Conservation (phyloP, 2,888 invertebrate genomes). For the Chaetoderma sp. region DNA sequence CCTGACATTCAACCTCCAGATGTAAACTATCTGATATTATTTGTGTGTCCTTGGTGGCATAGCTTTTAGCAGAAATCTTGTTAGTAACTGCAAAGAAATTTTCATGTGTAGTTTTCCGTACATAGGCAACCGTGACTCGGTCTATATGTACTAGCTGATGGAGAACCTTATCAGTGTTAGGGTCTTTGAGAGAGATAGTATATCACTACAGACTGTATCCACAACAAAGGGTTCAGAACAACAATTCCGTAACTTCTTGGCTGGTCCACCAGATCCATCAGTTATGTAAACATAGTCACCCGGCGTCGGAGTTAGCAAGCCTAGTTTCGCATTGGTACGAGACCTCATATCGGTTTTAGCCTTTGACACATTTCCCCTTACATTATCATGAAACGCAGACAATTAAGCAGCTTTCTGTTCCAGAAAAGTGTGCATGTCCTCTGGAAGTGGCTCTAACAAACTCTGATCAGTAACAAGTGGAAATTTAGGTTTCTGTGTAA, state of each 20-base stretch:
- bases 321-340: constrained; percentile 9
- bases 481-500: neutral
- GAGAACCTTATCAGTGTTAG: constrained; percentile 3
- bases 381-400: neutral
- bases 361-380: neutral
- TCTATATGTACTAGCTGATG: constrained; percentile 31
- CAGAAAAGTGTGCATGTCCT: neutral
- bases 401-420: neutral
- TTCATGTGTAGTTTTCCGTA: constrained; percentile 25
- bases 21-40: too few species aligned
- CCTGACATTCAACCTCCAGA: too few species aligned
- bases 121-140: constrained; percentile 34
- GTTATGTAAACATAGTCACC: constrained; percentile 36
- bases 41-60: too few species aligned
- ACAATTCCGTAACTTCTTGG: constrained; percentile 27
- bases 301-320: constrained; percentile 1
- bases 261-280: constrained; percentile 25
- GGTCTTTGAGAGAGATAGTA: constrained; percentile 23
- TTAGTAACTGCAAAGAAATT: constrained; percentile 17
- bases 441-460: neutral
- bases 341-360: constrained; percentile 14
- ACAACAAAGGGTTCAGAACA: constrained; percentile 35
- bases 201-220: constrained; percentile 24
- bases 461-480: neutral
- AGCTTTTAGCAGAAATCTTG: too few species aligned